phyloP scores from a whole-genome alignment of 2,797 vertebrate genomes.

The Ibycter americanus region DNA sequence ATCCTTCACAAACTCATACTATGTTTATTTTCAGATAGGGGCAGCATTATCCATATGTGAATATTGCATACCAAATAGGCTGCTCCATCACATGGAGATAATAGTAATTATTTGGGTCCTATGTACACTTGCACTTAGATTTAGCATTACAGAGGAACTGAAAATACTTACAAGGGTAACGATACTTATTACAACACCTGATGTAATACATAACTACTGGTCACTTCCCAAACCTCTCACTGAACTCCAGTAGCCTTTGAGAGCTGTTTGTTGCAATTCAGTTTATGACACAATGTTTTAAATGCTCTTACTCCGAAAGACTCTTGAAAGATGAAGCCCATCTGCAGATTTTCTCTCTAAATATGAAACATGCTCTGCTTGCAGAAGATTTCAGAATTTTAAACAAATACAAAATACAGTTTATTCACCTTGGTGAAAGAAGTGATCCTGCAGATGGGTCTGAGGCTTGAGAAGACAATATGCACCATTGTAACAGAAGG shows the following conservation, averaged over 20 bases:
- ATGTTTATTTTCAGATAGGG: neutral
- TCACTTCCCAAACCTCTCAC: constrained; percentile 42
- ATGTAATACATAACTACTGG: constrained; percentile 14
- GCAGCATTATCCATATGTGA: neutral
- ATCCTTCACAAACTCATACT: neutral
- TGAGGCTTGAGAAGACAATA: neutral
- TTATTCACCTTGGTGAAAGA: neutral
- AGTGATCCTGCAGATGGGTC: neutral
- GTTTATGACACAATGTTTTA: constrained; percentile 18
- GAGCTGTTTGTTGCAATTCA: constrained; percentile 21
- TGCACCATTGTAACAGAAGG: neutral
- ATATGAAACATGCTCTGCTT: constrained; percentile 2
- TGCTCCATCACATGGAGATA: neutral
- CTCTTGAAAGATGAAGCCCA: neutral
- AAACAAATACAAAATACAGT: neutral
- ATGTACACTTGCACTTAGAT: neutral
- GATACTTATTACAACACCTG: constrained; percentile 7
- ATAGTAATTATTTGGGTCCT: neutral
- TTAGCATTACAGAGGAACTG: neutral
- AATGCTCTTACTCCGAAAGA: constrained; percentile 1
- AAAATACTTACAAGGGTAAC: constrained; percentile 16
- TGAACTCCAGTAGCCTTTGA: constrained; percentile 61
- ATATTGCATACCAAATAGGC: neutral
- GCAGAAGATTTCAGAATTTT: constrained; percentile 19
- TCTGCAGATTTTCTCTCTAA: neutral